A percentile compares a stretch with the other conserved stretches of the same genome.
These are phyloP conservation scores for Pontoporia blainvillei DNA, from an alignment of 2,113 vertebrate genomes.

Conservation along the genomic window DNA sequence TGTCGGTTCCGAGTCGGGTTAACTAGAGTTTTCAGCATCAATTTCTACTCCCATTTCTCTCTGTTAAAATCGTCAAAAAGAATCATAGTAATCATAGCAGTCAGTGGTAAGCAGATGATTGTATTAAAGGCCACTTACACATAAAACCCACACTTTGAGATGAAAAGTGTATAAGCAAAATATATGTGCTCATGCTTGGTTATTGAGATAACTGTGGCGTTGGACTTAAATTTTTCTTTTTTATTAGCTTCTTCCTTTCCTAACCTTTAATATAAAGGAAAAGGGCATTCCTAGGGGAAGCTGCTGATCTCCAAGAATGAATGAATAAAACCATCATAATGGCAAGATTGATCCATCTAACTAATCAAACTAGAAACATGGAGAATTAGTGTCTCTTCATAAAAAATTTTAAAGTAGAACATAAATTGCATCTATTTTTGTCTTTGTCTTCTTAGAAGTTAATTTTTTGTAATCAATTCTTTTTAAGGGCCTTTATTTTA, in stretches of 20 bases:
- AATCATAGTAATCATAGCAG: not conserved
- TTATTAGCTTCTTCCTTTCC: not conserved
- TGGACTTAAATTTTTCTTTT: not conserved
- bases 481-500: not conserved
- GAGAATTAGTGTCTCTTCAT: not conserved
- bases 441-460: not conserved
- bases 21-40: not conserved
- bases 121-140: conserved; percentile 3
- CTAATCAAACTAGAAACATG: not conserved
- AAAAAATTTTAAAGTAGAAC: not conserved
- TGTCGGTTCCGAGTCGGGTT: not conserved
- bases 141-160: not conserved
- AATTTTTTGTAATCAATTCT: not conserved
- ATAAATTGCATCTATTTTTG: not conserved
- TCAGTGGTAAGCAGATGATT: not conserved
- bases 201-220: not conserved
- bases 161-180: not conserved
- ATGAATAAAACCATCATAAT: not conserved
- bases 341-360: not conserved
- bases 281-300: not conserved
- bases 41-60: not conserved
- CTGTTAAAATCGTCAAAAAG: not conserved
- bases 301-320: not conserved
- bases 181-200: not conserved
- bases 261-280: not conserved